phyloP scores from a whole-genome alignment of 2,113 vertebrate genomes.

The Saguinus midas region DNA sequence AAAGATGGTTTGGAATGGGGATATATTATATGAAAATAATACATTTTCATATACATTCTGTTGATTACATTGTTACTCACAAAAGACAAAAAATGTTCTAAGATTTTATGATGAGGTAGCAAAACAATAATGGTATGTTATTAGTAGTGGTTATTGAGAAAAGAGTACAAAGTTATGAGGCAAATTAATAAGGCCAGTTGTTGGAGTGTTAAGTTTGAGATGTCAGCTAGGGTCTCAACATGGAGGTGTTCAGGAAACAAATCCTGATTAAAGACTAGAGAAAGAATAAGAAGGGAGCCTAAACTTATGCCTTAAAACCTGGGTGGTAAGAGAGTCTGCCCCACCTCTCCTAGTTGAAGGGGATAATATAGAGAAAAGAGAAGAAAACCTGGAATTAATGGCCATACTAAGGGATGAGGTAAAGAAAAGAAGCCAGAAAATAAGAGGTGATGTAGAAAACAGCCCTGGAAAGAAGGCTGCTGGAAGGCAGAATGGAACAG shows the following conservation, averaged over 20 bases:
- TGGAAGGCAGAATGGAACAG: not conserved
- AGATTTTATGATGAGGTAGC: not conserved
- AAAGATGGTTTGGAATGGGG: not conserved
- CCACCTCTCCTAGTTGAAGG: not conserved
- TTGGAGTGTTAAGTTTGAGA: not conserved
- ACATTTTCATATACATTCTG: too few species aligned
- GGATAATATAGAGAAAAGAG: not conserved
- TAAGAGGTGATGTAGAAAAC: not conserved
- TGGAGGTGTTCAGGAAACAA: conserved; percentile 4
- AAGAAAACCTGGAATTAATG: conserved; percentile 26
- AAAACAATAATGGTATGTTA: not conserved
- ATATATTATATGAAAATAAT: conserved; percentile 12
- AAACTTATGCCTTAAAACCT: not conserved
- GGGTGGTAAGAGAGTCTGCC: not conserved
- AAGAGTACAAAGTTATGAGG: conserved; percentile 2
- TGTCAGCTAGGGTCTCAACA: not conserved
- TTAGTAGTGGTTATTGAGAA: not conserved
- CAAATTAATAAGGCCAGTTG: not conserved
- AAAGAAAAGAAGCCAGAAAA: not conserved
- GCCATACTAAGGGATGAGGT: not conserved
- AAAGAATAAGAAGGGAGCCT: not conserved
- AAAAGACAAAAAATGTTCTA: not conserved
- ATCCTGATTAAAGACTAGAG: not conserved
- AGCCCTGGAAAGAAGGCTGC: not conserved
- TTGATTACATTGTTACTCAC: not conserved